phyloP scores from a whole-genome alignment of 2,888 invertebrate species.

The Philhelius pedissequus region DNA sequence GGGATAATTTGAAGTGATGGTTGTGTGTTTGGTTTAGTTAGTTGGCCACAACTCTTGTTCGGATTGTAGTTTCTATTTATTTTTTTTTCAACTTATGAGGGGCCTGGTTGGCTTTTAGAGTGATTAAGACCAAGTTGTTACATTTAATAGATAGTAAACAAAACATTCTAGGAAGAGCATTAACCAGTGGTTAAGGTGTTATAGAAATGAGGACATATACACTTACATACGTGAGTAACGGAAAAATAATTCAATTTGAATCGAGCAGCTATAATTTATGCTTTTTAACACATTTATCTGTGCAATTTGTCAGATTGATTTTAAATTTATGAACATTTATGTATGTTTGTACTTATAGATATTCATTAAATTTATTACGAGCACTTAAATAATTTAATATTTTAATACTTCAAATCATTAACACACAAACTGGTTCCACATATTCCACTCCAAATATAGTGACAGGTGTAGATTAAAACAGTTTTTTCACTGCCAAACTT shows the following conservation, averaged over 20 bases:
- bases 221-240: background rate
- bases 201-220: background rate
- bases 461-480: too few species aligned
- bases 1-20: conserved; percentile 27
- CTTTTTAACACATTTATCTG: background rate
- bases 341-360: too few species aligned
- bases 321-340: background rate
- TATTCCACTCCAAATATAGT: too few species aligned
- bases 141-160: background rate
- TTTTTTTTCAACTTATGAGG: background rate
- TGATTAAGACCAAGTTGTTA: conserved; percentile 4
- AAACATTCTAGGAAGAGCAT: background rate
- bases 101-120: conserved; percentile 6
- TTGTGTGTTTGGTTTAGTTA: conserved; percentile 13
- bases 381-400: too few species aligned
- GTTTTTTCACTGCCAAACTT: too few species aligned
- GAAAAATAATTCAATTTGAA: background rate
- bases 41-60: conserved; percentile 23
- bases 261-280: background rate
- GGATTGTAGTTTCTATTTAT: conserved; percentile 18
- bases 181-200: background rate
- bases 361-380: too few species aligned
- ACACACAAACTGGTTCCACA: too few species aligned
- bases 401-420: too few species aligned
- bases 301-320: background rate